Conservation (phyloP, 2,797 vertebrate genomes). For the Malacoctenus gilli region DNA sequence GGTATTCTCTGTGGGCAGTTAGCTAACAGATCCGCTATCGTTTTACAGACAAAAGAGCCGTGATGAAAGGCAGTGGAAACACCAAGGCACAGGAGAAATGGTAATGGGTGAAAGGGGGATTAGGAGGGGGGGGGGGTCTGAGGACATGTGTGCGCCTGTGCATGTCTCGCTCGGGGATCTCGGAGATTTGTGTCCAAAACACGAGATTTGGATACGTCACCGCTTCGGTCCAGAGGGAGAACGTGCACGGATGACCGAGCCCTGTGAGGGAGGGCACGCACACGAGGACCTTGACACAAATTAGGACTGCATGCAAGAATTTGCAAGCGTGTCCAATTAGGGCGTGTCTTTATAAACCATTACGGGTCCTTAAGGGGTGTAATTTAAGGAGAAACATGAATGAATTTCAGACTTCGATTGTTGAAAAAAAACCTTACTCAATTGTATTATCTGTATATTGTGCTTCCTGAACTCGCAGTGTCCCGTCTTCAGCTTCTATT, state of each 20-base stretch:
- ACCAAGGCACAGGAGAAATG: conserved; percentile 48
- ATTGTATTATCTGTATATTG: no score
- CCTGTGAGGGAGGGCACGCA: conserved; percentile 21
- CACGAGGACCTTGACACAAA: no score
- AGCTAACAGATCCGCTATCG: conserved; percentile 51
- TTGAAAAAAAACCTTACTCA: no score
- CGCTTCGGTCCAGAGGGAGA: conserved; percentile 40
- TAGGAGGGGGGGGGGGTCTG: conserved; percentile 36
- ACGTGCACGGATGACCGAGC: conserved; percentile 30
- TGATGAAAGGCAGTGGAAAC: conserved; percentile 67
- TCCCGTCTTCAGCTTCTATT: no score
- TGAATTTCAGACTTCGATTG: no score
- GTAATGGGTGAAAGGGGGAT: conserved; percentile 37
- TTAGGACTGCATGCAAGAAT: not conserved
- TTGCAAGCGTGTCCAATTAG: no score
- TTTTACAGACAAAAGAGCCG: conserved; percentile 62
- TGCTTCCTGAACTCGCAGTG: no score
- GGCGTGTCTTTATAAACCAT: no score
- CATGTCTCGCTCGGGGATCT: conserved; percentile 34
- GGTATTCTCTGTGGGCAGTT: conserved; percentile 55
- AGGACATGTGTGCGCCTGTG: conserved; percentile 29
- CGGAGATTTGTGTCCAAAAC: conserved; percentile 64
- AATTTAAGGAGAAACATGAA: no score
- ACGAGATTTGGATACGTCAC: conserved; percentile 44
- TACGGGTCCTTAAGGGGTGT: no score